phyloP scores from a whole-genome alignment of 2,888 invertebrate species.

The Mesochorus sp. region DNA sequence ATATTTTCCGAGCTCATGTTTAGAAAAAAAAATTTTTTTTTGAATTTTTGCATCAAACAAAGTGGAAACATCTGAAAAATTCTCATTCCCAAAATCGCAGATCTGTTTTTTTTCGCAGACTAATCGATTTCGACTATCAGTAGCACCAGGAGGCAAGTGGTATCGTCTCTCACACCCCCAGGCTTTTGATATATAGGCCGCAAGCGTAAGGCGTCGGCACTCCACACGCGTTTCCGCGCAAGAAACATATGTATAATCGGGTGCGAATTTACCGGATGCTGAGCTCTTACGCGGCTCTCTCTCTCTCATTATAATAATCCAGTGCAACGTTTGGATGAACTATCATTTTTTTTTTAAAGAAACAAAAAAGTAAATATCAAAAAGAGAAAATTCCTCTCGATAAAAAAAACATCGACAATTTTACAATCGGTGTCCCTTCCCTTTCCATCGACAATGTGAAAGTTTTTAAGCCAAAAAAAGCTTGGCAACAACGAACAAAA shows the following conservation, averaged over 20 bases:
- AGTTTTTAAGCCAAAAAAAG: not conserved
- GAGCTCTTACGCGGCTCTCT: slow-evolving; percentile 15
- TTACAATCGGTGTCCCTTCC: too few species aligned
- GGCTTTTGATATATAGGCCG: not conserved
- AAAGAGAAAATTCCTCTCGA: not conserved
- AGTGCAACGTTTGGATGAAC: not conserved
- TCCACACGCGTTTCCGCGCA: slow-evolving; percentile 58
- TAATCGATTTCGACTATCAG: slow-evolving; percentile 45
- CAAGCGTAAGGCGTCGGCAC: slow-evolving; percentile 55
- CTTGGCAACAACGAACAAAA: too few species aligned
- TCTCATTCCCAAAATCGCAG: not conserved
- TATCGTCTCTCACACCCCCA: slow-evolving; percentile 44
- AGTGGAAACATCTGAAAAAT: not conserved
- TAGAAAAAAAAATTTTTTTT: too few species aligned
- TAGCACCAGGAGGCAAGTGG: slow-evolving; percentile 35
- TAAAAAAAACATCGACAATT: slow-evolving; percentile 23
- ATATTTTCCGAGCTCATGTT: too few species aligned
- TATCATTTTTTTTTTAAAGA: not conserved
- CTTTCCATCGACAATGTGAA: not conserved
- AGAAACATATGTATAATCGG: slow-evolving; percentile 29
- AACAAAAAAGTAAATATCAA: not conserved
- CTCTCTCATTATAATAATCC: not conserved
- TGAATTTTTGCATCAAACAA: too few species aligned
- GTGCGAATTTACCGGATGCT: slow-evolving; percentile 8
- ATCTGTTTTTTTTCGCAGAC: slow-evolving; percentile 38